These are phyloP conservation scores for Nannoperca australis DNA, from an alignment of 2,797 vertebrate genomes.

Conservation along the genomic window DNA sequence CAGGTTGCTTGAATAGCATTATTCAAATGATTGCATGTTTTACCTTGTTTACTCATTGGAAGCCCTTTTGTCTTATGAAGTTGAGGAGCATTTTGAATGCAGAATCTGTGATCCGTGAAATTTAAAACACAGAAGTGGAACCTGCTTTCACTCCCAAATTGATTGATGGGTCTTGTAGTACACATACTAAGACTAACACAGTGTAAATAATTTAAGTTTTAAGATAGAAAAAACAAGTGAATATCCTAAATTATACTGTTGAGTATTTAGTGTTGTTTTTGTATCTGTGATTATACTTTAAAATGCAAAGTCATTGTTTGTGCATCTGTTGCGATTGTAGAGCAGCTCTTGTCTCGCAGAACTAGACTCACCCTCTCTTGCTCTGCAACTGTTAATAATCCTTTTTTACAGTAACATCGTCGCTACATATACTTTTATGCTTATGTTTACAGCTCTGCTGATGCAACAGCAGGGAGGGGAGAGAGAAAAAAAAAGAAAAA, in stretches of 20 bases:
- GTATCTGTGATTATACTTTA: not conserved
- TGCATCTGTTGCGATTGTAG: not conserved
- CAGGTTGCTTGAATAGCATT: constrained; percentile 41
- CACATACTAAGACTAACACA: not conserved
- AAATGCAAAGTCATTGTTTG: constrained; percentile 8
- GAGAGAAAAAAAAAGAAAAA: constrained; percentile 5
- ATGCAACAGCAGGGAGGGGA: constrained; percentile 46
- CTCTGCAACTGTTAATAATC: constrained; percentile 54
- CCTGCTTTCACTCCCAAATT: not conserved
- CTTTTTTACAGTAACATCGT: constrained; percentile 67
- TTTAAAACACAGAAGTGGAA: constrained; percentile 13
- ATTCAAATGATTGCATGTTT: constrained; percentile 47
- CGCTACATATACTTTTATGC: constrained; percentile 75
- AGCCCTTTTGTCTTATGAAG: constrained; percentile 41
- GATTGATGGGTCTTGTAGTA: constrained; percentile 25
- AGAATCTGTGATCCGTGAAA: constrained; percentile 27
- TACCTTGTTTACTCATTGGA: constrained; percentile 50
- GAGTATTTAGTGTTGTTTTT: too few relatives aligned
- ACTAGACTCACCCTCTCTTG: not conserved
- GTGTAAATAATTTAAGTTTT: not conserved
- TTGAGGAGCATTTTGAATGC: constrained; percentile 33
- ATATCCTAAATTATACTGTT: not conserved
- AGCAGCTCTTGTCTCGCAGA: constrained; percentile 7
- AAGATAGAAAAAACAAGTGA: too few relatives aligned
- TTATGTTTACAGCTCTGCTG: constrained; percentile 73